Evolutionary conservation across 2,888 invertebrate species (phyloP).

Genomic region (Ophioninae sp.): DNA sequence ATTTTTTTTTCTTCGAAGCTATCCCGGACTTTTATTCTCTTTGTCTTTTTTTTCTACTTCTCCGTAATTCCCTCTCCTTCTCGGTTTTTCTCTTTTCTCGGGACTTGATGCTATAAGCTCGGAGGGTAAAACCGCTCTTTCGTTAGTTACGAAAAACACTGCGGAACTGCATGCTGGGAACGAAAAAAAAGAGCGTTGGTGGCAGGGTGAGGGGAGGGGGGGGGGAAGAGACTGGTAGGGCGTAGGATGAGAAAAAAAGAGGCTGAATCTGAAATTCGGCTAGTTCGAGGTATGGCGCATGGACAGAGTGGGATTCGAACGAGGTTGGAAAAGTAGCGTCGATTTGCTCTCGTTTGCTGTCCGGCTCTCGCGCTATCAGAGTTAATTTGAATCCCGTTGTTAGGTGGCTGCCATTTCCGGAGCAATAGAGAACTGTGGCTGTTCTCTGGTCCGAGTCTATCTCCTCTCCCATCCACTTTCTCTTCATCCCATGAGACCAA

Average conservation of each 20-base stretch:
- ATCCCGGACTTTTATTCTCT: not conserved
- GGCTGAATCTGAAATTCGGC: conserved; percentile 43
- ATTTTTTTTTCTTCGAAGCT: not conserved
- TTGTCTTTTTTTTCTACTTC: not conserved
- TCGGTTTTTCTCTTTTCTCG: not conserved
- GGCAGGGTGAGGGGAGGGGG: not conserved
- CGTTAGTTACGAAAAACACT: conserved; percentile 20
- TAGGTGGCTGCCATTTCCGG: conserved; percentile 62
- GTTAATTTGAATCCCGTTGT: conserved; percentile 64
- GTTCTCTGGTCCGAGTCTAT: conserved; percentile 7
- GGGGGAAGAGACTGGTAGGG: not conserved
- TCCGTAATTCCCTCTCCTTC: no score
- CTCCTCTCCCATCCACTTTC: not conserved
- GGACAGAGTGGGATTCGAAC: not conserved
- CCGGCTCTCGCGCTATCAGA: conserved; percentile 56
- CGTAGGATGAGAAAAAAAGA: conserved; percentile 4
- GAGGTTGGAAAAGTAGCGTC: conserved; percentile 36
- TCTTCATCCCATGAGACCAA: not conserved
- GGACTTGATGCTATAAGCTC: conserved; percentile 36
- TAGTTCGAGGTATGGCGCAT: conserved; percentile 8
- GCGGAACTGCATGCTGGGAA: conserved; percentile 13
- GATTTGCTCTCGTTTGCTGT: conserved; percentile 5
- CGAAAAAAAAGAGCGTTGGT: not conserved
- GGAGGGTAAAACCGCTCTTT: conserved; percentile 22
- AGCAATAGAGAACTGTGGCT: conserved; percentile 50